phyloP scores from a whole-genome alignment of 2,888 invertebrate species.

The Dicyrtoma fusca region DNA sequence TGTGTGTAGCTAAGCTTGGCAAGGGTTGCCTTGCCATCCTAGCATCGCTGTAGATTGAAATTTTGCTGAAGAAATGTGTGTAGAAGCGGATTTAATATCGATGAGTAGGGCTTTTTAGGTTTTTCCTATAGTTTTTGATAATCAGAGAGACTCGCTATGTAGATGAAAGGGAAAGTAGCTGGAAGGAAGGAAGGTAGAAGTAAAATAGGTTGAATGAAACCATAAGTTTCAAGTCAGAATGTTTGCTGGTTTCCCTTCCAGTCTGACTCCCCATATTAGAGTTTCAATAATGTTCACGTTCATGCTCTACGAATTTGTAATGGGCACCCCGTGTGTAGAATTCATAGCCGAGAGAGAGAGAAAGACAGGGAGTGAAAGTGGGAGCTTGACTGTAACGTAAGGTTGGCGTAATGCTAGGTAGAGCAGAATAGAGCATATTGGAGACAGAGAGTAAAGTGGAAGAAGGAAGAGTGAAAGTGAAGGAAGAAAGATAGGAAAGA shows the following conservation, averaged over 20 bases:
- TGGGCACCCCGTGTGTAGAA: conserved; percentile 25
- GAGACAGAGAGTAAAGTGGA: conserved; percentile 4
- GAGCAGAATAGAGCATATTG: too few relatives aligned
- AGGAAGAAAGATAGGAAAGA: not conserved
- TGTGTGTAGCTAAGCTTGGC: too few relatives aligned
- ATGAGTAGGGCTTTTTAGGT: conserved; percentile 9
- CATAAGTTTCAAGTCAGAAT: conserved; percentile 13
- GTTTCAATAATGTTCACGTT: conserved; percentile 32
- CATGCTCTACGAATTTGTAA: conserved; percentile 28
- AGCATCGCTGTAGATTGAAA: too few relatives aligned
- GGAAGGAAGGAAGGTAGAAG: conserved; percentile 18
- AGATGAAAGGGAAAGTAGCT: not conserved
- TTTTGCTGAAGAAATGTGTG: not conserved
- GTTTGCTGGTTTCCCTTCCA: conserved; percentile 4
- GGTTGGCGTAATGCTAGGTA: too few relatives aligned
- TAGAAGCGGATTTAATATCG: conserved; percentile 24
- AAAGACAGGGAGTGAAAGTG: not conserved
- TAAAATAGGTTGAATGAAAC: conserved; percentile 25
- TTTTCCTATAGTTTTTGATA: not conserved
- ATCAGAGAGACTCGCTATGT: not conserved
- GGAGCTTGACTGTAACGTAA: not conserved
- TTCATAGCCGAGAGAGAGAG: conserved; percentile 23
- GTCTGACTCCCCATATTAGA: conserved; percentile 27
- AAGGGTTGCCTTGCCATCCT: too few relatives aligned
- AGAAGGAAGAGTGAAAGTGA: conserved; percentile 1